A percentile compares a stretch with the other conserved stretches of the same genome.
Conservation (phyloP, 2,888 invertebrate species). For the Caenorhabditis afra region DNA sequence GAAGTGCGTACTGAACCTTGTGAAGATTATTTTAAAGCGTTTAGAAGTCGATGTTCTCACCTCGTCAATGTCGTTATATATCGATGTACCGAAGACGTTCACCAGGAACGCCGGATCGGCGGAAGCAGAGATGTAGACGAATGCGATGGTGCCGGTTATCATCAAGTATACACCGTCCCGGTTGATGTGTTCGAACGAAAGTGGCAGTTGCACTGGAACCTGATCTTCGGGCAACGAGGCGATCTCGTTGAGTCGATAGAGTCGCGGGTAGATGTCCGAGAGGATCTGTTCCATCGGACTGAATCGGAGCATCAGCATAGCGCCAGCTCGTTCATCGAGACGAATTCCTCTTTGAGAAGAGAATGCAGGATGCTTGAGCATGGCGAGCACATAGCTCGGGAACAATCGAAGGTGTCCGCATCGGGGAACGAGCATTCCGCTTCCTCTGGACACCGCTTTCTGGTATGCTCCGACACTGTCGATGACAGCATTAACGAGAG, state of each 20-base stretch:
- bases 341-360: slow-evolving; percentile 88
- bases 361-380: slow-evolving; percentile 90
- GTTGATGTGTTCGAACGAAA: slow-evolving; percentile 88
- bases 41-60: slow-evolving; percentile 31
- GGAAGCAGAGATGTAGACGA: slow-evolving; percentile 62
- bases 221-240: slow-evolving; percentile 54
- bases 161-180: slow-evolving; percentile 92
- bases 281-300: slow-evolving; percentile 89
- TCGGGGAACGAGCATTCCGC: slow-evolving; percentile 86
- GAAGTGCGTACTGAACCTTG: slow-evolving; percentile 56
- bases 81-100: slow-evolving; percentile 63
- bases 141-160: slow-evolving; percentile 86
- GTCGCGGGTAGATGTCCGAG: slow-evolving; percentile 91
- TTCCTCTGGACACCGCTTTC: slow-evolving; percentile 79
- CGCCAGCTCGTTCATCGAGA: slow-evolving; percentile 92
- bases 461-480: slow-evolving; percentile 86
- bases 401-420: slow-evolving; percentile 87
- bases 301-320: slow-evolving; percentile 94
- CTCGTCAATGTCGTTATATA: slow-evolving; percentile 65
- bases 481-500: slow-evolving; percentile 93
- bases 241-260: slow-evolving; percentile 89
- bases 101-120: slow-evolving; percentile 64
- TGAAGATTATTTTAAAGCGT: too few relatives aligned
- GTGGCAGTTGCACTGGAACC: slow-evolving; percentile 86
- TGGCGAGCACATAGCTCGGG: slow-evolving; percentile 91